A percentile compares a stretch with the other conserved stretches of the same genome.
These are phyloP conservation scores for Phainopepla nitens DNA, from an alignment of 2,113 vertebrate species.

Conservation along the genomic window DNA sequence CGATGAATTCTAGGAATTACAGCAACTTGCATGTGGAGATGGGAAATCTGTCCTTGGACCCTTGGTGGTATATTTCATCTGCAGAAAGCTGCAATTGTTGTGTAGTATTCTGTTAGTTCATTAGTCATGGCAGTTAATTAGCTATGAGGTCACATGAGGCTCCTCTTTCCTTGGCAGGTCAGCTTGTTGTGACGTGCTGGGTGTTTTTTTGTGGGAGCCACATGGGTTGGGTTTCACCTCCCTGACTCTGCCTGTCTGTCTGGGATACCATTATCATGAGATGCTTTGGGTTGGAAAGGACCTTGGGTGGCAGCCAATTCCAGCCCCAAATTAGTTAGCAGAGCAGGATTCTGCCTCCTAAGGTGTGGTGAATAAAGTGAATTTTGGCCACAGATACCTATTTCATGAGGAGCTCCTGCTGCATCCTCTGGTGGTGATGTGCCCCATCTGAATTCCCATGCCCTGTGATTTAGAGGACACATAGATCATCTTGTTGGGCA, in stretches of 20 bases:
- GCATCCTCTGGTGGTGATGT: no score
- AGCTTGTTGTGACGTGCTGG: accelerated
- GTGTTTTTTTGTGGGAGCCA: not conserved
- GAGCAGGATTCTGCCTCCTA: not conserved
- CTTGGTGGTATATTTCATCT: not conserved
- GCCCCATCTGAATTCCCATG: accelerated
- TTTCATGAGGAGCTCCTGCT: not conserved
- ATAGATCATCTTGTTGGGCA: accelerated
- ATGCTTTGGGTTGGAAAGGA: not conserved
- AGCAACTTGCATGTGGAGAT: not conserved
- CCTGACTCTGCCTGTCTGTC: accelerated
- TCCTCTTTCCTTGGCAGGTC: not conserved
- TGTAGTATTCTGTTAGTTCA: not conserved
- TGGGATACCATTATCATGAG: accelerated
- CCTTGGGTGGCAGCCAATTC: not conserved
- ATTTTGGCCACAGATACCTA: not conserved
- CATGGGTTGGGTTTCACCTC: not conserved
- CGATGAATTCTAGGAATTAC: not conserved
- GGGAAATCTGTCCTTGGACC: not conserved
- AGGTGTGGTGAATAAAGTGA: not conserved
- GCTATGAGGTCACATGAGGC: not conserved
- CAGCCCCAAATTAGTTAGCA: not conserved
- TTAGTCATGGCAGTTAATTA: not conserved
- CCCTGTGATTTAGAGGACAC: accelerated
- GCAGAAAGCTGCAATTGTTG: not conserved